Evolutionary conservation across 2,113 vertebrate species (phyloP).

Genomic region (Balaeniceps rex): DNA sequence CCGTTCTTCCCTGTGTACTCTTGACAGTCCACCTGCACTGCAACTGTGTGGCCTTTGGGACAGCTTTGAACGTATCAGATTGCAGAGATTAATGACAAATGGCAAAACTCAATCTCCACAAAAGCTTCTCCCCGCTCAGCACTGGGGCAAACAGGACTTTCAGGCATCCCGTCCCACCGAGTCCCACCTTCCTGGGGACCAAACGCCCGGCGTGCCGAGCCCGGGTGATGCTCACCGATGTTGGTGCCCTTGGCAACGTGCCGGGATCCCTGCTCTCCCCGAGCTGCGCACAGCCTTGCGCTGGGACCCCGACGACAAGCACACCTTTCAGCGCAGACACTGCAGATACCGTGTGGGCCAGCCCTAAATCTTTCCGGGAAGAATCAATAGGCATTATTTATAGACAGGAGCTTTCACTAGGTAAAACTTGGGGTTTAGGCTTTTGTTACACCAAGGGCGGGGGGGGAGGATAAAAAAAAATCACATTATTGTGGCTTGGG

Average conservation of each 20-base stretch:
- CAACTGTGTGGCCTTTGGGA: not conserved
- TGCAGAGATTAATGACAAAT: not conserved
- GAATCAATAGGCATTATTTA: not conserved
- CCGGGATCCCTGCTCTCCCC: not conserved
- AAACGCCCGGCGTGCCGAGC: fast-evolving
- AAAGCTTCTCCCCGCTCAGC: not conserved
- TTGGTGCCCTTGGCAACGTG: not conserved
- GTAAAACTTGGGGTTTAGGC: not conserved
- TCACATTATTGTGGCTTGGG: not conserved
- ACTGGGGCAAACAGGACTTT: not conserved
- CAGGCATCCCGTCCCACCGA: not conserved
- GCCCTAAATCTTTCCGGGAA: not conserved
- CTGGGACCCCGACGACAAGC: not conserved
- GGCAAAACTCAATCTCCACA: not conserved
- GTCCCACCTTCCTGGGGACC: not conserved
- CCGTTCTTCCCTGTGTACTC: not conserved
- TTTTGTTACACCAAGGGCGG: not conserved
- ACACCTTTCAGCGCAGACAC: not conserved
- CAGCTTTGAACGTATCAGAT: not conserved
- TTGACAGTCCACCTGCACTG: not conserved
- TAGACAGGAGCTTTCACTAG: not conserved
- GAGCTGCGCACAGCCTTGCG: fast-evolving
- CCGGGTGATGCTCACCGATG: not conserved
- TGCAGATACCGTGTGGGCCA: not conserved
- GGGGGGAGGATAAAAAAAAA: not conserved